Percentiles rank a stretch among this genome's conserved stretches.
Evolutionary conservation across 2,888 invertebrate genomes (phyloP).

Genomic region (Idaea straminata): DNA sequence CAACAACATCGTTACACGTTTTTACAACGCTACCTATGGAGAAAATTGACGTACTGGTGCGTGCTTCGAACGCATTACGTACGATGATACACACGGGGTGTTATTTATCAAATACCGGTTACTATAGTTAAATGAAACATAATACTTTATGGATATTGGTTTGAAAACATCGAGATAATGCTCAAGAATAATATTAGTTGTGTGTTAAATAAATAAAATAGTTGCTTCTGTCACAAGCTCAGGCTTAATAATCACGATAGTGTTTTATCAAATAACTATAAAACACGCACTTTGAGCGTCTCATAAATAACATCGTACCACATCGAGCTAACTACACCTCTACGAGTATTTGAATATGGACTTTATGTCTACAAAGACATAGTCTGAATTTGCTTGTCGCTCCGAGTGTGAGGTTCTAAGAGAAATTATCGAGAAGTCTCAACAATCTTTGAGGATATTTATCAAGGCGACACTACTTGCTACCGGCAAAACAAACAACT

Average conservation of each 20-base stretch:
- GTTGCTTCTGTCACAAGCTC: conserved; percentile 63
- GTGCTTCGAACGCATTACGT: conserved; percentile 36
- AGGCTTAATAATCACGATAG: conserved; percentile 76
- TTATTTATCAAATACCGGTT: conserved; percentile 29
- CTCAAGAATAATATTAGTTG: conserved; percentile 55
- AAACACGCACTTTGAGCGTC: conserved; percentile 68
- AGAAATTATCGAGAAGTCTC: conserved; percentile 73
- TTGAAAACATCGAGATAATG: conserved; percentile 52
- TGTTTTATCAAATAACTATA: conserved; percentile 78
- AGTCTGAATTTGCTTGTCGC: conserved; percentile 33
- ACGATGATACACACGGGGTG: conserved; percentile 40
- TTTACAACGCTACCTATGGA: conserved; percentile 40
- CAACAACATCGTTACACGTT: conserved; percentile 46
- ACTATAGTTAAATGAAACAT: conserved; percentile 40
- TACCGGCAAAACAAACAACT: conserved; percentile 77
- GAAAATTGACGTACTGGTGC: conserved; percentile 45
- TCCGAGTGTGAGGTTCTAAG: conserved; percentile 59
- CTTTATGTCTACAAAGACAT: conserved; percentile 33
- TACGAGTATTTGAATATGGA: conserved; percentile 26
- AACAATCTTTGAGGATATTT: conserved; percentile 79
- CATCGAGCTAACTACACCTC: conserved; percentile 34
- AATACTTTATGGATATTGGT: conserved; percentile 51
- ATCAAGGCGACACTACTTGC: conserved; percentile 77
- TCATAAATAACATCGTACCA: conserved; percentile 69
- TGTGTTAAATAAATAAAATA: conserved; percentile 65